Evolutionary conservation across 35 echinoderm and acorn worm genomes (phyloP).

Genomic region (Eucidaris tribuloides): DNA sequence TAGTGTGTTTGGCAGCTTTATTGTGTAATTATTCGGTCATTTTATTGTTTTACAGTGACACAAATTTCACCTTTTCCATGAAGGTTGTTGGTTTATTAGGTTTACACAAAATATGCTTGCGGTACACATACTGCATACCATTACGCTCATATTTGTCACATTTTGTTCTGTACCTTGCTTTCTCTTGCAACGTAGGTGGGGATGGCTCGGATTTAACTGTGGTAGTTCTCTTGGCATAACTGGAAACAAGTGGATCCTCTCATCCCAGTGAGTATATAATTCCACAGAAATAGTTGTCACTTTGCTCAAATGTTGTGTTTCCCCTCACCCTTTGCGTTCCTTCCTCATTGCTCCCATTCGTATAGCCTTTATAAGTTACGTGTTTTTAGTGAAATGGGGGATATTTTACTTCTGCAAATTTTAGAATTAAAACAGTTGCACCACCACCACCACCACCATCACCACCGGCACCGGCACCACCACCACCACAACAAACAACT

Average conservation of each 20-base stretch:
- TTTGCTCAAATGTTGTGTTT: background rate
- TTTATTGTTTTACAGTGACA: no score
- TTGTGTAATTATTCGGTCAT: no score
- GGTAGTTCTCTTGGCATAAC: conserved; percentile 93
- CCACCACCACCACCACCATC: no score
- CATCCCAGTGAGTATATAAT: conserved; percentile 45
- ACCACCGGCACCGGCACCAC: no score
- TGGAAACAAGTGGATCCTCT: conserved; percentile 76
- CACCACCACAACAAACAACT: no score
- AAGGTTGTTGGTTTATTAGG: no score
- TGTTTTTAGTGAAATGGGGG: background rate
- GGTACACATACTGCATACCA: no score
- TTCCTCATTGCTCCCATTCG: background rate
- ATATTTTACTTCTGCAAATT: background rate
- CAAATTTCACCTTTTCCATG: no score
- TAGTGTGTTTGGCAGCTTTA: no score
- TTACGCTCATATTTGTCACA: no score
- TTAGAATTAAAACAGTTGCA: no score
- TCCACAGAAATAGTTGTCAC: background rate
- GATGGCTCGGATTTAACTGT: conserved; percentile 97
- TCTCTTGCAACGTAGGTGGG: conserved; percentile 59
- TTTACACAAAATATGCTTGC: no score
- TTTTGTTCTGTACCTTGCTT: background rate
- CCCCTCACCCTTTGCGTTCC: background rate
- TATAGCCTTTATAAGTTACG: background rate